Evolutionary conservation across 2,888 invertebrate species (phyloP).

Genomic region (Caenorhabditis virilis): DNA sequence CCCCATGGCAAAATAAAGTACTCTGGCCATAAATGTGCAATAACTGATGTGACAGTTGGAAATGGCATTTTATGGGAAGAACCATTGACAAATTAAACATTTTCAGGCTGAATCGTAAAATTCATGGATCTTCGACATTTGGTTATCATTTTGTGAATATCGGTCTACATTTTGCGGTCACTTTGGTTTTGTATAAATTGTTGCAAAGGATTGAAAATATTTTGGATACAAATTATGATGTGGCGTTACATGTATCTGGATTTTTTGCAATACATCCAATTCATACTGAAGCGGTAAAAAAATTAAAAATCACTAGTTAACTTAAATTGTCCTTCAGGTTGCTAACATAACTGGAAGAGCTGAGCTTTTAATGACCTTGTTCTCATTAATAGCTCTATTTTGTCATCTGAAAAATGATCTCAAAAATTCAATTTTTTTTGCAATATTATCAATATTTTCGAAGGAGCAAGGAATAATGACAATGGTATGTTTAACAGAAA

Average conservation of each 20-base stretch:
- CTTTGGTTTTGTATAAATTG: slow-evolving; percentile 58
- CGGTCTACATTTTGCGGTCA: slow-evolving; percentile 77
- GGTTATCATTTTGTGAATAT: slow-evolving; percentile 81
- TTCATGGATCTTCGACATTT: slow-evolving; percentile 70
- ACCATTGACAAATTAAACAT: not conserved
- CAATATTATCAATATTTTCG: slow-evolving; percentile 73
- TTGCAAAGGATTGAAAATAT: slow-evolving; percentile 14
- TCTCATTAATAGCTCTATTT: slow-evolving; percentile 77
- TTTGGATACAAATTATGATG: slow-evolving; percentile 4
- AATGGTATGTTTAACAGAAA: slow-evolving; percentile 79
- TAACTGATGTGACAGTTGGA: too few relatives aligned
- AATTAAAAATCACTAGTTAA: too few relatives aligned
- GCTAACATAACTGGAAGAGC: slow-evolving; percentile 90
- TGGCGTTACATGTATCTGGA: slow-evolving; percentile 74
- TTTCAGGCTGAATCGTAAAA: slow-evolving; percentile 72
- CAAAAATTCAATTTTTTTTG: not conserved
- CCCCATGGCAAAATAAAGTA: too few relatives aligned
- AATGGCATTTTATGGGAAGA: not conserved
- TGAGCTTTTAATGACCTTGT: slow-evolving; percentile 82
- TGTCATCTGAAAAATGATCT: not conserved
- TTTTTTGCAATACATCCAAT: slow-evolving; percentile 90
- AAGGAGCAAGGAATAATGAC: slow-evolving; percentile 92
- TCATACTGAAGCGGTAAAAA: slow-evolving; percentile 82
- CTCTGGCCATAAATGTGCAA: too few relatives aligned
- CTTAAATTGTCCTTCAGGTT: too few relatives aligned